Evolutionary conservation across 2,888 invertebrate species (phyloP).

Genomic region (Odontomyia ornata): DNA sequence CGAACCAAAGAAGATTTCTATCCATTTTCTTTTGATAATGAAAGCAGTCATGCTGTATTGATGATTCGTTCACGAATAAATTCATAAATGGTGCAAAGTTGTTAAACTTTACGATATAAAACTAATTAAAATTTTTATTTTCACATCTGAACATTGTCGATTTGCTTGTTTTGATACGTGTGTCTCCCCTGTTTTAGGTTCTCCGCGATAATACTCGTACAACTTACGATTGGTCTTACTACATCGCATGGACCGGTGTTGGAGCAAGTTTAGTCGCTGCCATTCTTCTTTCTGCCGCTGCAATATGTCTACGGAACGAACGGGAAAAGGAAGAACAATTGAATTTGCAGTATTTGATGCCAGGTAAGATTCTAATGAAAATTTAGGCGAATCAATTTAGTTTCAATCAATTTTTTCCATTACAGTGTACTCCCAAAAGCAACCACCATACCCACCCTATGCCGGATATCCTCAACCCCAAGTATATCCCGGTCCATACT

Average conservation of each 20-base stretch:
- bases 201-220: conserved; percentile 85
- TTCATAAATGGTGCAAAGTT: no score
- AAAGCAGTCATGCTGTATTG: no score
- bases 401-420: conserved; percentile 53
- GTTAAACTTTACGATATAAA: no score
- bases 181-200: no score
- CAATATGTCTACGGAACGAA: conserved; percentile 93
- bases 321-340: conserved; percentile 93
- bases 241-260: conserved; percentile 96
- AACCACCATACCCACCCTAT: conserved; percentile 81
- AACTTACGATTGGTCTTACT: conserved; percentile 96
- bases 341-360: conserved; percentile 98
- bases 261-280: conserved; percentile 90
- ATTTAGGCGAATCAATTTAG: background rate
- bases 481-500: conserved; percentile 87
- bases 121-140: no score
- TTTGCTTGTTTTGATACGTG: no score
- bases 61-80: no score
- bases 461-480: conserved; percentile 85
- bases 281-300: conserved; percentile 91
- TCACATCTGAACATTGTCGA: no score
- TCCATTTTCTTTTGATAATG: no score
- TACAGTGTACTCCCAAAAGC: conserved; percentile 93
- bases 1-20: no score
- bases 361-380: conserved; percentile 67